These are phyloP conservation scores for Mormyrus proboscirostris DNA, from an alignment of 2,797 vertebrate genomes.

Conservation along the genomic window DNA sequence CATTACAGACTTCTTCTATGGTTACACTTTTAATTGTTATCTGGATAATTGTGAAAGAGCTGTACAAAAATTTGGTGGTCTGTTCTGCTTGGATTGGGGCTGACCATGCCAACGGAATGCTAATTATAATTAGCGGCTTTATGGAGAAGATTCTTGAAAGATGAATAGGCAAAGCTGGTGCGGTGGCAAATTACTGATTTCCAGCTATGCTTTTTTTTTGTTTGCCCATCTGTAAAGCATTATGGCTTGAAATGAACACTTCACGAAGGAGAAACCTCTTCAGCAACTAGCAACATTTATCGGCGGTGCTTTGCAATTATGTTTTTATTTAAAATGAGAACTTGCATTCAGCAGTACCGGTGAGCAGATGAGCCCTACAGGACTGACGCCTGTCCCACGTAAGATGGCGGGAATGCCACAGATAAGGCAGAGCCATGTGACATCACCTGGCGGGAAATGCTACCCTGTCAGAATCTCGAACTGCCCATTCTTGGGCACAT, in stretches of 20 bases:
- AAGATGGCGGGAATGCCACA: constrained; percentile 11
- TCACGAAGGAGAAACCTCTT: constrained; percentile 23
- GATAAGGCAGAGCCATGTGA: constrained; percentile 11
- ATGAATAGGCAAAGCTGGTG: constrained; percentile 41
- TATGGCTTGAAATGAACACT: constrained; percentile 39
- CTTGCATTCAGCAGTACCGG: constrained; percentile 3
- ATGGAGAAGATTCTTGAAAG: constrained; percentile 34
- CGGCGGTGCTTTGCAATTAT: constrained; percentile 24
- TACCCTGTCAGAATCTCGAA: not conserved
- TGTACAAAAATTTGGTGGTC: constrained; percentile 29
- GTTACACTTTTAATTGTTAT: constrained; percentile 34
- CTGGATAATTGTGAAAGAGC: constrained; percentile 26
- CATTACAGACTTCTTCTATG: constrained; percentile 19
- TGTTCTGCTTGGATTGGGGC: constrained; percentile 24
- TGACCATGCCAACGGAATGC: constrained; percentile 42
- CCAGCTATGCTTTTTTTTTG: constrained; percentile 25
- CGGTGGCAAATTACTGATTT: constrained; percentile 29
- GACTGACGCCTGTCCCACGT: constrained; percentile 30
- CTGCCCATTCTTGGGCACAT: constrained; percentile 21
- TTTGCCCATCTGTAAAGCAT: constrained; percentile 36
- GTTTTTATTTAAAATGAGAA: constrained; percentile 24
- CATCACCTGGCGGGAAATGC: not conserved
- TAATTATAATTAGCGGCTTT: constrained; percentile 41
- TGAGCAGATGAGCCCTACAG: constrained; percentile 31
- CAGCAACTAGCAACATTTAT: constrained; percentile 25